Conservation (phyloP, 2,113 vertebrate genomes). For the Corythornis cristatus region DNA sequence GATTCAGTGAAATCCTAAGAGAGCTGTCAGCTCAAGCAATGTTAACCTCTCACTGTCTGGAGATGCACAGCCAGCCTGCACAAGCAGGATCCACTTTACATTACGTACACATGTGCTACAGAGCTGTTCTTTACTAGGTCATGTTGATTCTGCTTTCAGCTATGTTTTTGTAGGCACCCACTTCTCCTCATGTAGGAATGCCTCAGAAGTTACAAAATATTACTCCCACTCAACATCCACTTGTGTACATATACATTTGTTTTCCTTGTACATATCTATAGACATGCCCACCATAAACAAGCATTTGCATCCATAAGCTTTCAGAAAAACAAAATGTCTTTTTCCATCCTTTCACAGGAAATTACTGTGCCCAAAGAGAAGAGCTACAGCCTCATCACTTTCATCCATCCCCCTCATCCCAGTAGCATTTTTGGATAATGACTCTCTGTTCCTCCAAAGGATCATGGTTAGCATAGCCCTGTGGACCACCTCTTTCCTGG, state of each 20-base stretch:
- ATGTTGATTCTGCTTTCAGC: conserved; percentile 61
- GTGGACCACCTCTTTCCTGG: background rate
- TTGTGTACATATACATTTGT: conserved; percentile 3
- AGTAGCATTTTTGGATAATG: background rate
- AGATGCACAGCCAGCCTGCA: background rate
- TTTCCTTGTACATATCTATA: conserved; percentile 32
- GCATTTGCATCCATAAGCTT: background rate
- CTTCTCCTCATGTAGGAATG: conserved; percentile 41
- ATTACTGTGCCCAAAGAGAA: background rate
- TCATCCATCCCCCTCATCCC: background rate
- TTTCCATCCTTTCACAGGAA: background rate
- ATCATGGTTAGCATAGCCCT: background rate
- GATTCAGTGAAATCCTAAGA: background rate
- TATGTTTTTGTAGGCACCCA: conserved; percentile 57
- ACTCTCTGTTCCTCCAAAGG: fast-evolving
- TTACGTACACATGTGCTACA: conserved; percentile 35
- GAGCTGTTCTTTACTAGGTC: conserved; percentile 61
- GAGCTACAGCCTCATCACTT: background rate
- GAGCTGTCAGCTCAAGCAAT: background rate
- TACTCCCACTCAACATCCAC: conserved; percentile 54
- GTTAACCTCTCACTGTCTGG: fast-evolving
- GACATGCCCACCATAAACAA: conserved; percentile 57
- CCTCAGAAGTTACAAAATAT: conserved; percentile 60
- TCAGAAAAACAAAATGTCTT: conserved; percentile 32
- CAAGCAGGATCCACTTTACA: conserved; percentile 28